Base-by-base conservation (phyloP, 2,888 invertebrate genomes). In the Melanotus villosus region DNA sequence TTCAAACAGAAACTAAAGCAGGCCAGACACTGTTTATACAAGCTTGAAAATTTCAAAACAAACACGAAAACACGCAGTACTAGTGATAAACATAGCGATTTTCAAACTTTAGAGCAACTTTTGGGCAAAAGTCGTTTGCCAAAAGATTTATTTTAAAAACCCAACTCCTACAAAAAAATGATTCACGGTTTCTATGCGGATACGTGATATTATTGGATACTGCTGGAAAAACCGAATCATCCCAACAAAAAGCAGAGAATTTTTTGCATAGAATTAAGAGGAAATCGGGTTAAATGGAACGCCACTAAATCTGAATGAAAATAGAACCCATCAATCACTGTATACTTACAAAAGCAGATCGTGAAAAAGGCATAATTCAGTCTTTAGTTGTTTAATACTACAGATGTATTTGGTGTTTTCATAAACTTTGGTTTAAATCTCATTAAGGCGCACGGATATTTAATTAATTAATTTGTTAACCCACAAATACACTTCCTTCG, bases 311-410 rank as follows among this genome's bases (percentile, higher is more conserved):
- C 21, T 47, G 47, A 59, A 36, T 23, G 47, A 50, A 66, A 59
- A 52, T 59, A 66, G 59, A 65, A 59, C 18, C 50, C 47, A 23
- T 45, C 43, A 45, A 59, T 45, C 59, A 38, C 12, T 56, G 59
- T 32, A 52, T 74, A 77, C 77, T 77, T 74, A 77, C 77, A 74
- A 76, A 76, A 70, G 73, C 64, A 36, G 76, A 71, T 73, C 75
- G 73, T 68, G 77, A 71, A 75, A 76, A 77, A 54, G 77, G 72
- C 77, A 77, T 77, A 65, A 32, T 73, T 65, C 65, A 71, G 62
- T 59, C 50, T 63, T 60, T 43, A 63, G 21, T 16, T 19, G 14
- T 16, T 47, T 57, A 57, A 50, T 45, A 30, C 36, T 32, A 47
- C 18, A 34, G 38, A 41, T n/a, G 19, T 21, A 21, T 19, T 19